These are phyloP conservation scores for Nicator chloris DNA, from an alignment of 2,113 vertebrate genomes.

Conservation along the genomic window DNA sequence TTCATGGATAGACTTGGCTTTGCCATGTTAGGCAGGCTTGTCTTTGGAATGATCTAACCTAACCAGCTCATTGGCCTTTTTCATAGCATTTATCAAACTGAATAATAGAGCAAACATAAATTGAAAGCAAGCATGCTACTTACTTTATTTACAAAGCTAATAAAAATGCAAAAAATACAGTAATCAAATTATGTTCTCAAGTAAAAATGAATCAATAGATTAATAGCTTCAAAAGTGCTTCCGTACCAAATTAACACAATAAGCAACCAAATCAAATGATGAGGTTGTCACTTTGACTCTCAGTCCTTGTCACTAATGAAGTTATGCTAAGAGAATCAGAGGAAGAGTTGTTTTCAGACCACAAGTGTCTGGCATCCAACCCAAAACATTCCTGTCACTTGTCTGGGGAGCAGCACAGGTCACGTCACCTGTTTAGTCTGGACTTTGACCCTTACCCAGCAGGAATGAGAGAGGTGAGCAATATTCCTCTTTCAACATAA, in stretches of 20 bases:
- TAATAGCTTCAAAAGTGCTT: constrained; percentile 14
- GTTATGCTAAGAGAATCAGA: background rate
- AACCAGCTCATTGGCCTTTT: background rate
- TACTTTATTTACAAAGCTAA: constrained; percentile 22
- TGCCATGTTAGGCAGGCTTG: background rate
- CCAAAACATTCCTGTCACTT: background rate
- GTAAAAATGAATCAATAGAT: constrained; percentile 15
- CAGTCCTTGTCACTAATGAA: background rate
- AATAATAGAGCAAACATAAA: background rate
- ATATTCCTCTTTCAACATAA: background rate
- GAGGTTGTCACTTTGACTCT: background rate
- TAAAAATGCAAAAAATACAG: background rate
- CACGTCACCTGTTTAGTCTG: background rate
- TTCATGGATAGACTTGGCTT: background rate
- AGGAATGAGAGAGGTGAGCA: background rate
- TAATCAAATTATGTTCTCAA: constrained; percentile 32
- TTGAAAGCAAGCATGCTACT: background rate
- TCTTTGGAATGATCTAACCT: background rate
- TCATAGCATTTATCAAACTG: background rate
- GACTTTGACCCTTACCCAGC: background rate
- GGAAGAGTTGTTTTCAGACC: background rate
- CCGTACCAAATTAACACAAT: background rate
- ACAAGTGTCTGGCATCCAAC: background rate
- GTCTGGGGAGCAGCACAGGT: background rate
- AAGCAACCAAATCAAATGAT: constrained; percentile 28